phyloP scores from a whole-genome alignment of 1,140 invertebrate species.

The Pissodes strobi region DNA sequence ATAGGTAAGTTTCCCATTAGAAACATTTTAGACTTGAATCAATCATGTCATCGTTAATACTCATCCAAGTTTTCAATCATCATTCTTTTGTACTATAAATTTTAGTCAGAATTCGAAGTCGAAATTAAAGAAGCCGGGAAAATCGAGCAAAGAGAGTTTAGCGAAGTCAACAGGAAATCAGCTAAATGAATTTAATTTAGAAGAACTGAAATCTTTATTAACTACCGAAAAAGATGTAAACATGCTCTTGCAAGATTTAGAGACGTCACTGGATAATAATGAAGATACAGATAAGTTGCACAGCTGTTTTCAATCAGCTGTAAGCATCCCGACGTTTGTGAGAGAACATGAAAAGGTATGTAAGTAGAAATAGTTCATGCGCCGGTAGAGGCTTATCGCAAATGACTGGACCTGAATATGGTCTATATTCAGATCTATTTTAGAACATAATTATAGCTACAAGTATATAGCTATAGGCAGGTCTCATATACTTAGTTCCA shows the following conservation, averaged over 20 bases:
- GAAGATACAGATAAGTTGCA: constrained; percentile 43
- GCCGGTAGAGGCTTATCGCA: no score
- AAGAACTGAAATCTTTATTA: constrained; percentile 69
- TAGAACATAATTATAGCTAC: no score
- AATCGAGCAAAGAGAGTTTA: constrained; percentile 40
- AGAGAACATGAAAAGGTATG: constrained; percentile 68
- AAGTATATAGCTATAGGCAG: no score
- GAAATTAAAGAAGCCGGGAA: constrained; percentile 28
- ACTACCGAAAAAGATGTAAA: constrained; percentile 68
- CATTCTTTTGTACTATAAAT: no score
- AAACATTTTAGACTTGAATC: background rate
- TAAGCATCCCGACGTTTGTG: constrained; percentile 76
- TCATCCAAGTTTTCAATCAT: no score
- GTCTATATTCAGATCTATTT: no score
- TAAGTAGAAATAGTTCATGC: no score
- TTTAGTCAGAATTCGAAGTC: constrained; percentile 27
- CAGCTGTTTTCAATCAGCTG: constrained; percentile 62
- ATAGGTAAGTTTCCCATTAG: constrained; percentile 28
- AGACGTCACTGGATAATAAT: constrained; percentile 58
- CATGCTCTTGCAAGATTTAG: constrained; percentile 67
- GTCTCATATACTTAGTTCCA: no score
- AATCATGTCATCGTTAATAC: background rate
- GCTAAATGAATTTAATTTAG: constrained; percentile 49
- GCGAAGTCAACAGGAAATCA: constrained; percentile 53
- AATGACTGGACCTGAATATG: no score